phyloP scores from a whole-genome alignment of 1,140 invertebrate genomes.

The Intoshia linei region DNA sequence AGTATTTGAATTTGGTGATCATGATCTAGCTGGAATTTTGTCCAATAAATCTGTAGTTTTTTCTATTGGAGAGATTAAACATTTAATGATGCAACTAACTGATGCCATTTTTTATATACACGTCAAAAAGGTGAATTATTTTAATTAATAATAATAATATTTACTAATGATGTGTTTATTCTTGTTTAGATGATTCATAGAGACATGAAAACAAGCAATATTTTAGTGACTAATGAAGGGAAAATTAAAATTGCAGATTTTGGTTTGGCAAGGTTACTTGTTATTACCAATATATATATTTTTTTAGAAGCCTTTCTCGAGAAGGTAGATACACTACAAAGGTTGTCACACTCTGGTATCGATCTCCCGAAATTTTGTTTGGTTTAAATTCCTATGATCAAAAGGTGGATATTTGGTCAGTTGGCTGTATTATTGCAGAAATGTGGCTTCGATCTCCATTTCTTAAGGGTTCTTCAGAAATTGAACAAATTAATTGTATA shows the following conservation, averaged over 20 bases:
- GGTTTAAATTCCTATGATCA: slow-evolving; percentile 65
- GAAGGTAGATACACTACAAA: slow-evolving; percentile 51
- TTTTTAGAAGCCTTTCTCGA: neutral
- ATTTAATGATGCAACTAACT: slow-evolving; percentile 28
- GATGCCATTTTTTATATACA: slow-evolving; percentile 4
- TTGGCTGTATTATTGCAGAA: slow-evolving; percentile 92
- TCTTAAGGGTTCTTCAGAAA: slow-evolving; percentile 57
- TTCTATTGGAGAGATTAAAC: slow-evolving; percentile 71
- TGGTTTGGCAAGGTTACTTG: slow-evolving; percentile 42
- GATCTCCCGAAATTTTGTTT: slow-evolving; percentile 50
- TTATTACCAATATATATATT: slow-evolving; percentile 29
- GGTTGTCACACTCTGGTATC: slow-evolving; percentile 87
- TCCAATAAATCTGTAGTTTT: slow-evolving; percentile 87
- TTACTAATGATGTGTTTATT: neutral
- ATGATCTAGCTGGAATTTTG: slow-evolving; percentile 74
- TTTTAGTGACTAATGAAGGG: slow-evolving; percentile 82
- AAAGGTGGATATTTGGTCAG: slow-evolving; percentile 85
- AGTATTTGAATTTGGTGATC: slow-evolving; percentile 94
- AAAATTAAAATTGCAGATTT: slow-evolving; percentile 30
- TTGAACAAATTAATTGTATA: slow-evolving; percentile 69
- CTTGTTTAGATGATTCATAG: slow-evolving; percentile 38
- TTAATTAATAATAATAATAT: neutral
- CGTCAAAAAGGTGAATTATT: slow-evolving; percentile 2
- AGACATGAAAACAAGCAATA: slow-evolving; percentile 97
- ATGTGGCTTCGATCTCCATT: slow-evolving; percentile 68